Conservation (phyloP, 1,140 invertebrate genomes). For the Drosophila trapezifrons region DNA sequence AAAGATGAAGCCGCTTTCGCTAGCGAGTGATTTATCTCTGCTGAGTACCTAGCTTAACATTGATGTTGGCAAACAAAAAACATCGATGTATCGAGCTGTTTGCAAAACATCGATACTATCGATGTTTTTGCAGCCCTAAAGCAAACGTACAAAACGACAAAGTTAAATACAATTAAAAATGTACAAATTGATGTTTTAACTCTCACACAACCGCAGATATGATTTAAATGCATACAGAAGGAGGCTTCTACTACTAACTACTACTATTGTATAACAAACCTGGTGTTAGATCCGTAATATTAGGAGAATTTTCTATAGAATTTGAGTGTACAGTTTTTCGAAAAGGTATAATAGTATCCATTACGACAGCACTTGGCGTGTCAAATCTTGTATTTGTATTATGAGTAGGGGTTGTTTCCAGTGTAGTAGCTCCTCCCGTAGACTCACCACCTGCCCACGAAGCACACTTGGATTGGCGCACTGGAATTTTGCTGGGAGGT, state of each 20-base stretch:
- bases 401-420: constrained; percentile 22
- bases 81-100: no score
- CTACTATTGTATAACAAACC: constrained; percentile 69
- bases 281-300: constrained; percentile 84
- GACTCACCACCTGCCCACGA: constrained; percentile 85
- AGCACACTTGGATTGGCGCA: constrained; percentile 85
- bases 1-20: no score
- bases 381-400: constrained; percentile 31
- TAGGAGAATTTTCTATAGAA: constrained; percentile 66
- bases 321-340: constrained; percentile 28
- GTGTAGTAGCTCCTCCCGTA: not conserved
- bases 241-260: not conserved
- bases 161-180: no score
- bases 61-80: no score
- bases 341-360: constrained; percentile 23
- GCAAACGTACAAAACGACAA: no score
- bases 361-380: constrained; percentile 1
- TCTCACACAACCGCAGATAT: no score
- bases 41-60: no score
- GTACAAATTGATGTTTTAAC: no score
- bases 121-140: no score
- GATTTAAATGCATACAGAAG: no score
- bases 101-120: no score
- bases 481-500: constrained; percentile 77
- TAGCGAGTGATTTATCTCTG: no score